phyloP scores from a whole-genome alignment of 2,797 vertebrate genomes.

The Protosalanx chinensis region DNA sequence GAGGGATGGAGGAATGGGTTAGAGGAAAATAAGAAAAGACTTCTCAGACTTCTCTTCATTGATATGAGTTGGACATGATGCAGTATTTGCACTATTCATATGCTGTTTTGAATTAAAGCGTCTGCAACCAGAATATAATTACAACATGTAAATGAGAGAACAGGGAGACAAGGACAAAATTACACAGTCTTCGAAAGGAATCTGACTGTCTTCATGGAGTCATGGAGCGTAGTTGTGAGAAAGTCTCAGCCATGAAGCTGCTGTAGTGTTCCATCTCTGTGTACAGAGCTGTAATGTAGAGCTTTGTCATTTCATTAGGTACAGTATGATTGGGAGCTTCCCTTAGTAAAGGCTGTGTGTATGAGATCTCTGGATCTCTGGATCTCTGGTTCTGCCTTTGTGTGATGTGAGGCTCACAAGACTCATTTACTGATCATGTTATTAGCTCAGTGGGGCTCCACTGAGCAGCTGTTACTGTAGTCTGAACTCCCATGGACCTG shows the following conservation, averaged over 20 bases:
- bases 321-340: not conserved
- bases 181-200: not conserved
- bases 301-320: not conserved
- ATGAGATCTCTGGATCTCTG: conserved; percentile 8
- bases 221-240: not conserved
- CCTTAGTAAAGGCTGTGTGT: not conserved
- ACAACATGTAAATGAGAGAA: no score
- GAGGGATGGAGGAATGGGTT: conserved; percentile 12
- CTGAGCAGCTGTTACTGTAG: conserved; percentile 20
- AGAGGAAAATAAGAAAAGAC: not conserved
- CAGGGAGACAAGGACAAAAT: no score
- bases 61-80: no score
- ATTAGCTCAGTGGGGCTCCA: not conserved
- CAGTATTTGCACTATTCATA: no score
- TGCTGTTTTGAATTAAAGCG: no score
- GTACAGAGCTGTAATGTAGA: not conserved
- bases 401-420: not conserved
- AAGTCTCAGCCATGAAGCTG: not conserved
- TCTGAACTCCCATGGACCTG: conserved; percentile 35
- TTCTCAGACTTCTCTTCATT: no score
- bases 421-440: conserved; percentile 22
- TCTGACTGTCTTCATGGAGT: not conserved
- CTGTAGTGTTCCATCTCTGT: not conserved
- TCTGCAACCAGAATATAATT: no score
- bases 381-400: not conserved